phyloP scores from a whole-genome alignment of 2,113 vertebrate genomes.

The Gallinago undulata region DNA sequence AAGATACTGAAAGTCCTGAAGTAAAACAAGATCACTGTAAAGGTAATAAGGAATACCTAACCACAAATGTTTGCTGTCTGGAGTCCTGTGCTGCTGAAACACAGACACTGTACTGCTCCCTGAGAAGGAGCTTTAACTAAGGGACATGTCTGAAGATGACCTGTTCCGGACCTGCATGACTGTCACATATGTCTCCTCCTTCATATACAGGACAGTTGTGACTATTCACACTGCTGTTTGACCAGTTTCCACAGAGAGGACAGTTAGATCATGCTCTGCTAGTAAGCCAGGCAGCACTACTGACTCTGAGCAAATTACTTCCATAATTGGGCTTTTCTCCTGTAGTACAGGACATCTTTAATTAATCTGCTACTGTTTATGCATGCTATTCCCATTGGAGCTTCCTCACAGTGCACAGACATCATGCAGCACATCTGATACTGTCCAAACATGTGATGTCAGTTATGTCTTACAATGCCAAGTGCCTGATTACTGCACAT shows the following conservation, averaged over 20 bases:
- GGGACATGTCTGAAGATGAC: neutral
- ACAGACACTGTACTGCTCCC: neutral
- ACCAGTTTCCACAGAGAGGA: neutral
- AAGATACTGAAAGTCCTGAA: neutral
- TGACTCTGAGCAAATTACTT: neutral
- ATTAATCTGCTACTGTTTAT: slow-evolving; percentile 38
- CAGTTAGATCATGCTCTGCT: neutral
- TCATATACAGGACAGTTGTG: neutral
- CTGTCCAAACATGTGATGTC: neutral
- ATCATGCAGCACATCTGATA: neutral
- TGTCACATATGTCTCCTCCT: neutral
- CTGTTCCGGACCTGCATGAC: neutral
- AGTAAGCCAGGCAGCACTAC: neutral
- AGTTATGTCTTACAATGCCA: neutral
- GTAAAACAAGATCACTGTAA: neutral
- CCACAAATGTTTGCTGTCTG: neutral
- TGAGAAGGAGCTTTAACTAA: neutral
- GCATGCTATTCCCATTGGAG: neutral
- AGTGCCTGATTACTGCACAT: neutral
- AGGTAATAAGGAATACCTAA: neutral
- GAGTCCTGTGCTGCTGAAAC: neutral
- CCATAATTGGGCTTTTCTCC: neutral
- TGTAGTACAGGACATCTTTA: slow-evolving; percentile 24
- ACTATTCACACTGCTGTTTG: neutral
- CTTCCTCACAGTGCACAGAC: neutral